phyloP scores from a whole-genome alignment of 2,888 invertebrate species.

The Neelides folsomi region DNA sequence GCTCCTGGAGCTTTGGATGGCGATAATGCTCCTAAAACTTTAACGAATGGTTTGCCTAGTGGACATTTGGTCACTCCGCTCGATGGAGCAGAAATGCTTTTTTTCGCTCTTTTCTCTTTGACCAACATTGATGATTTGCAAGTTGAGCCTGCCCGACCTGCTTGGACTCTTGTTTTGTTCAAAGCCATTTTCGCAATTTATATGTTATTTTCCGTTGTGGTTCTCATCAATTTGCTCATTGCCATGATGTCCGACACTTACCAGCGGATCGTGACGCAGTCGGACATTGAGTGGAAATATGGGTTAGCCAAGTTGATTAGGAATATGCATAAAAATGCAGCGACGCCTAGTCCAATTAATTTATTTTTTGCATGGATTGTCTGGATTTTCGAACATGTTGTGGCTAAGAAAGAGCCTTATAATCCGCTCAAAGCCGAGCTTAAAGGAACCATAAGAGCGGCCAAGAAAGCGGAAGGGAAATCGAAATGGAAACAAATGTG shows the following conservation, averaged over 20 bases:
- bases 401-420: not conserved
- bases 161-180: conserved; percentile 73
- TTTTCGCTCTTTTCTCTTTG: conserved; percentile 94
- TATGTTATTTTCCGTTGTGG: conserved; percentile 94
- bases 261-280: conserved; percentile 94
- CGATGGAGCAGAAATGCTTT: conserved; percentile 89
- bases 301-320: conserved; percentile 93
- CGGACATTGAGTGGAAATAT: conserved; percentile 99
- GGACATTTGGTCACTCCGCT: conserved; percentile 60
- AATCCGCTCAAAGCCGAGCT: not conserved
- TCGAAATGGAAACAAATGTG: not conserved
- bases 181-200: conserved; percentile 88
- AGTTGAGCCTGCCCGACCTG: conserved; percentile 48
- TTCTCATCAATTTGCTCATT: conserved; percentile 95
- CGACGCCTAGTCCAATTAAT: conserved; percentile 93
- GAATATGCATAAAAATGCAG: conserved; percentile 93
- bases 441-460: not conserved
- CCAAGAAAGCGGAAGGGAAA: not conserved
- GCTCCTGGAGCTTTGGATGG: not conserved
- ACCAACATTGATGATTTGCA: conserved; percentile 72
- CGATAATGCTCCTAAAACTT: not conserved
- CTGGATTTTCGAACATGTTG: conserved; percentile 55
- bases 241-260: conserved; percentile 99
- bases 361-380: conserved; percentile 85
- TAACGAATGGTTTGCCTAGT: not conserved